Evolutionary conservation across 92 coral and sea anemone species (phyloP), one percentile per base, ranked within the genome.

Genomic region (Epizoanthus rinbou): DNA sequence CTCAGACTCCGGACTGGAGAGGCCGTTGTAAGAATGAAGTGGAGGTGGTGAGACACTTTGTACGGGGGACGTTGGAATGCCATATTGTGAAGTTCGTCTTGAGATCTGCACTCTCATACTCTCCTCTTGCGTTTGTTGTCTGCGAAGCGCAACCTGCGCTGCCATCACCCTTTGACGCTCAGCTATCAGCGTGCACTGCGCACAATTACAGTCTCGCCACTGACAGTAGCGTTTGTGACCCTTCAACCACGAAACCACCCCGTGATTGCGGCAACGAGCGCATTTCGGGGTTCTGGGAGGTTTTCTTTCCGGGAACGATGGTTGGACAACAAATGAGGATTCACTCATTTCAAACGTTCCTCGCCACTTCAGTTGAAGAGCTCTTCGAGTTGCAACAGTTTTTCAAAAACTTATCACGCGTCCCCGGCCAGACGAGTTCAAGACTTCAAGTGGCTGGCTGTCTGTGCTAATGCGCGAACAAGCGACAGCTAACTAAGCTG

Each of bases 61-160:
- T 2, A 70, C 21, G 15, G 92, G 78, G 60, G 92, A 80, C 45
- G 73, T 73, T 60, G 89, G 75, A 64, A 85, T 85, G 82, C 71
- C 69, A 41, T 75, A 90, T 2, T 87, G 16, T 17, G 91, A 72
- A 2, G 52, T 66, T 59, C 84, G 90, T 54, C 84, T 71, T 13
- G 84, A 58, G 19, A 83, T 64, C 63, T 88, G 93, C 6, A 80
- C 90, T 64, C 93, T 83, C 90, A 97, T 93, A 35, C n/a, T 87
- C 70, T 97, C 99, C 74, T 97, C 99, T 67, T 97, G 99, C 6
- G 99, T 97, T 69, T 93, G 98, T 69, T 93, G 98, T 24, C 98
- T 81, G 59, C 98, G 86, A 17, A 93, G 87, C 0, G 98, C 98
- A 14, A 93, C 98, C 68, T 93, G 98, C 18, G 98, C 98, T 1